Evolutionary conservation across 2,113 vertebrate genomes (phyloP), one percentile per base, ranked within the genome.

Genomic region (Falco punctatus): DNA sequence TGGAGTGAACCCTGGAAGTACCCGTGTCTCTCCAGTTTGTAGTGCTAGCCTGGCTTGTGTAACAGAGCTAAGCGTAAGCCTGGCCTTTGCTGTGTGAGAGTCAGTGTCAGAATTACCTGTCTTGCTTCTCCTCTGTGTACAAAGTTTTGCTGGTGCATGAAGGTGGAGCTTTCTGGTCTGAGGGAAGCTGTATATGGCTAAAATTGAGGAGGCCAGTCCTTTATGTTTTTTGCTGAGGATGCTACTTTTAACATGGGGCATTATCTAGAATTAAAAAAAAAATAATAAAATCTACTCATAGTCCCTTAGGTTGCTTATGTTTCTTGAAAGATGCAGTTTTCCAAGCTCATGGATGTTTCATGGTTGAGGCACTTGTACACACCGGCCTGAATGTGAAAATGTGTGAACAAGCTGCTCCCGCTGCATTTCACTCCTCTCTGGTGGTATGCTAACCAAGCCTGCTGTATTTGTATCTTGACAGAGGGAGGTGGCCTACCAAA

Each of bases 401-500:
- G 33, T 44, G 26, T 48, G 66, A 90, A 58, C 64, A 66, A 73
- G 55, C 33, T 73, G 59, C 15, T 90, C 52, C 67, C 11, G 4
- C 69, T 72, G n/a, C 3, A 0, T 84, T 94, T 90, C n/a, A 26
- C 55, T 78, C 40, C 62, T 83, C 40, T 73, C 40, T 61, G 26
- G 10, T 69, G 32, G n/a, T 61, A 51, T 86, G 42, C 11, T 92
- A 90, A 97, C 83, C 61, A 46, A 93, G 24, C 33, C 49, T 95
- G 42, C 62, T 83, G 23, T 57, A 35, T 92, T 96, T 95, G n/a
- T 97, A 57, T 96, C 92, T 95, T 95, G 62, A 55, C 98, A 99
- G 99, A 98, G 57, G 98, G 97, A 64, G 92, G 91, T 61, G 75
- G 23, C 87, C 94, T 86, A 26, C 98, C 98, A 3, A 94, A 93